phyloP scores from a whole-genome alignment of 2,113 vertebrate species.

The Micromys minutus region DNA sequence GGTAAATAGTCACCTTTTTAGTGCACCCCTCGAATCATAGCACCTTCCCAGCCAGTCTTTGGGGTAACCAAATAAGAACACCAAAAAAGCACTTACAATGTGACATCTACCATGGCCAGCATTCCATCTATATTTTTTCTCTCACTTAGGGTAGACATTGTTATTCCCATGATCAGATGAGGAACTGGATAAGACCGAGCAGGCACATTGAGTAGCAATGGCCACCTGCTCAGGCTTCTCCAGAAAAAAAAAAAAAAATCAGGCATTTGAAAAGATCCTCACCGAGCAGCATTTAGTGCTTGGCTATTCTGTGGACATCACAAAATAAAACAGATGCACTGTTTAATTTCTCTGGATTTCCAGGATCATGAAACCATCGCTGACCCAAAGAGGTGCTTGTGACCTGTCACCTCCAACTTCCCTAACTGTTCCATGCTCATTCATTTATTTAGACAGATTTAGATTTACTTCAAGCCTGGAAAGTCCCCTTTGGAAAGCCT shows the following conservation, averaged over 20 bases:
- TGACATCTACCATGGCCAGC: rapidly evolving
- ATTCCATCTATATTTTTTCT: not conserved
- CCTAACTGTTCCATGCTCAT: not conserved
- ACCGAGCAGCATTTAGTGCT: rapidly evolving
- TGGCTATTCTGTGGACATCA: not conserved
- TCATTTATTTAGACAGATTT: not conserved
- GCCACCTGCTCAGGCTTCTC: not conserved
- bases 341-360: not conserved
- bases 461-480: not conserved
- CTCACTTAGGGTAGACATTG: not conserved
- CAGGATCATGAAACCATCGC: not conserved
- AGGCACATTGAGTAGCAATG: not conserved
- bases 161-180: not conserved
- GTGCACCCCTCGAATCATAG: rapidly evolving
- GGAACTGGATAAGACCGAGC: not conserved
- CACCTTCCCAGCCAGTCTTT: not conserved
- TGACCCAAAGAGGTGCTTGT: not conserved
- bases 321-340: not conserved
- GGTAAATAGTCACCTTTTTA: not conserved
- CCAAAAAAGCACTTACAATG: not conserved
- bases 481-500: not conserved
- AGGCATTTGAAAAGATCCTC: not conserved
- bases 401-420: not conserved
- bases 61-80: not conserved
- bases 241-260: not conserved